A percentile compares a stretch with the other conserved stretches of the same genome.
These are phyloP conservation scores for Clytia hemisphaerica DNA, from an alignment of 30 jellyfish, hydroid and myxozoan species.

Conservation along the genomic window DNA sequence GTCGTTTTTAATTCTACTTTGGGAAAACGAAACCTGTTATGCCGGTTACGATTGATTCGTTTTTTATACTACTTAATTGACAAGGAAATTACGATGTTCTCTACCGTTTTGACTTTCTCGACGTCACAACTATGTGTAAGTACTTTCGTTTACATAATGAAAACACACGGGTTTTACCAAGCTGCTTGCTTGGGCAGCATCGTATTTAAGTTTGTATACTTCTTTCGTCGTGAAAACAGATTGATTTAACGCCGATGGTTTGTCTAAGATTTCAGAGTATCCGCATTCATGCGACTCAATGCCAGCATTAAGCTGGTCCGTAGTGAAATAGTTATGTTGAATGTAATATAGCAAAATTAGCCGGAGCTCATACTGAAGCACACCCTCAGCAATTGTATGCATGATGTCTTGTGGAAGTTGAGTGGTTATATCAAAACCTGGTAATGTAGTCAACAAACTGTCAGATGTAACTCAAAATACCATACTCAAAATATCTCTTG, in stretches of 20 bases:
- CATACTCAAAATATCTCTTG: not conserved
- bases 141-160: too few species aligned
- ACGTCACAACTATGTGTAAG: too few species aligned
- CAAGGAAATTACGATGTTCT: too few species aligned
- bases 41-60: slow-evolving; percentile 4
- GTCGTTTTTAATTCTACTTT: too few species aligned
- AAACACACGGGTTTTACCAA: too few species aligned
- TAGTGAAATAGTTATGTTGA: not conserved
- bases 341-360: not conserved
- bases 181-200: slow-evolving; percentile 33
- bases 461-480: not conserved
- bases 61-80: too few species aligned
- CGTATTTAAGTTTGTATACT: slow-evolving; percentile 17
- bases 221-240: slow-evolving; percentile 15
- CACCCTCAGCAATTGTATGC: slow-evolving; percentile 27
- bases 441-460: slow-evolving; percentile 3
- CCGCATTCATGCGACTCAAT: slow-evolving; percentile 3
- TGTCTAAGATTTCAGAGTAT: slow-evolving; percentile 10
- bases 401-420: slow-evolving; percentile 27
- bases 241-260: slow-evolving; percentile 15
- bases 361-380: slow-evolving; percentile 16
- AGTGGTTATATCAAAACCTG: slow-evolving; percentile 2
- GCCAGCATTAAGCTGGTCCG: slow-evolving; percentile 15
- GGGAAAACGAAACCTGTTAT: too few species aligned
- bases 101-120: too few species aligned